phyloP scores from a whole-genome alignment of 1,140 invertebrate genomes.

The Trichonephila clavata region DNA sequence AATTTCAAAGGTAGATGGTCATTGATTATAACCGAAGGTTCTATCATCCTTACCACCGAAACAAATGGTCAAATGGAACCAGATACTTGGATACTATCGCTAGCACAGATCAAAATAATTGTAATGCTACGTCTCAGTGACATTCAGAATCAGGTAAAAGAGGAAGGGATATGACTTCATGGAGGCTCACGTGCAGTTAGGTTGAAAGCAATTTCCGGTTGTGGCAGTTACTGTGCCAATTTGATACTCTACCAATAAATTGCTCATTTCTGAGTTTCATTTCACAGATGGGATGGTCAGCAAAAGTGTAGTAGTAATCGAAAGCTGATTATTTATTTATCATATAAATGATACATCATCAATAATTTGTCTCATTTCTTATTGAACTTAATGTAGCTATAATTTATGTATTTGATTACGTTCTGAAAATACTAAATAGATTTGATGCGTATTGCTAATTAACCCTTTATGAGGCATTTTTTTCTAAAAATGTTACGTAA shows the following conservation, averaged over 20 bases:
- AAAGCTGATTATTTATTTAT: background rate
- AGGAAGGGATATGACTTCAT: background rate
- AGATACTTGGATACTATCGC: background rate
- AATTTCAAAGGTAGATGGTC: too few species aligned
- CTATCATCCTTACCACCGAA: background rate
- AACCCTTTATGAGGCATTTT: too few species aligned
- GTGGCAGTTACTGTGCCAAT: background rate
- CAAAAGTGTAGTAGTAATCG: background rate
- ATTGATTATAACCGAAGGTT: too few species aligned
- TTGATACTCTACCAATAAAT: slow-evolving; percentile 19
- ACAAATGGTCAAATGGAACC: background rate
- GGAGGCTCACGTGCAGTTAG: background rate
- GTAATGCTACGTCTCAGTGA: background rate
- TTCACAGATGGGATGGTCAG: background rate
- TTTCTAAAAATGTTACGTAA: too few species aligned
- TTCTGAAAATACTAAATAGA: background rate
- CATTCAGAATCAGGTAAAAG: background rate
- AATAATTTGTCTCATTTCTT: background rate
- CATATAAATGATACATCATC: background rate
- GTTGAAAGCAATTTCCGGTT: slow-evolving; percentile 18
- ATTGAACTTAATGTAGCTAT: background rate
- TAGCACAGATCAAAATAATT: background rate
- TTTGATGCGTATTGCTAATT: too few species aligned
- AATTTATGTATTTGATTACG: background rate
- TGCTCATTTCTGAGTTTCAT: background rate